phyloP scores from a whole-genome alignment of 2,113 vertebrate species.

The Phalacrocorax carbo region DNA sequence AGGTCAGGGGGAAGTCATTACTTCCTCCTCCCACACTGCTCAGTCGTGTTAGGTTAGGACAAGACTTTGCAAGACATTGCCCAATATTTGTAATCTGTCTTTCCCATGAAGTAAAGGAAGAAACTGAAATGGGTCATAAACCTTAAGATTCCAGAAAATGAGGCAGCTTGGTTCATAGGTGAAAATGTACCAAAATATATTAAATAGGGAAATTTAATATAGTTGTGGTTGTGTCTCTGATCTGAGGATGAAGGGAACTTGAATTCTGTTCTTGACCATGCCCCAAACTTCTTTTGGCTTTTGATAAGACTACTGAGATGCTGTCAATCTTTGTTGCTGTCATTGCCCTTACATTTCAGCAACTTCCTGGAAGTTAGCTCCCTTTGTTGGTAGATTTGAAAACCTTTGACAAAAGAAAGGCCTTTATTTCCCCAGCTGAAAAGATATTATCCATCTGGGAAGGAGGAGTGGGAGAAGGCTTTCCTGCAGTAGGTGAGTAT shows the following conservation, averaged over 20 bases:
- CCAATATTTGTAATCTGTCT: constrained; percentile 44
- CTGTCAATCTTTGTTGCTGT: neutral
- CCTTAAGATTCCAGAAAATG: constrained; percentile 7
- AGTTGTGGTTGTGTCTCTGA: neutral
- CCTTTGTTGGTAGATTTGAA: neutral
- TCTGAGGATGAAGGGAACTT: neutral
- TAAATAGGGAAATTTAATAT: neutral
- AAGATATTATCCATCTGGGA: neutral
- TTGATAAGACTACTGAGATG: neutral
- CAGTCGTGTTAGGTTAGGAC: constrained; percentile 57
- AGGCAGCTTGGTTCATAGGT: neutral
- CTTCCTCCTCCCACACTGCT: constrained; percentile 63
- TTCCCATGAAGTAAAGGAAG: constrained; percentile 43
- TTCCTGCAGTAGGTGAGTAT: neutral
- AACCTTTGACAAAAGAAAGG: neutral
- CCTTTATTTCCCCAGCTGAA: neutral
- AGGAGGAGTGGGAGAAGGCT: neutral
- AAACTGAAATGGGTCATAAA: constrained; percentile 24
- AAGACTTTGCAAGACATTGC: constrained; percentile 17
- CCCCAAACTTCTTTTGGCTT: neutral
- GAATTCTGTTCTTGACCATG: neutral
- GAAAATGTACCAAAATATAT: neutral
- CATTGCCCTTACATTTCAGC: neutral
- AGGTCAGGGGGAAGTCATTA: constrained; percentile 67
- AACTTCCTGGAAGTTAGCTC: neutral